A percentile compares a stretch with the other conserved stretches of the same genome.
Conservation (phyloP, 2,797 vertebrate genomes). For the Cottoperca gobio region DNA sequence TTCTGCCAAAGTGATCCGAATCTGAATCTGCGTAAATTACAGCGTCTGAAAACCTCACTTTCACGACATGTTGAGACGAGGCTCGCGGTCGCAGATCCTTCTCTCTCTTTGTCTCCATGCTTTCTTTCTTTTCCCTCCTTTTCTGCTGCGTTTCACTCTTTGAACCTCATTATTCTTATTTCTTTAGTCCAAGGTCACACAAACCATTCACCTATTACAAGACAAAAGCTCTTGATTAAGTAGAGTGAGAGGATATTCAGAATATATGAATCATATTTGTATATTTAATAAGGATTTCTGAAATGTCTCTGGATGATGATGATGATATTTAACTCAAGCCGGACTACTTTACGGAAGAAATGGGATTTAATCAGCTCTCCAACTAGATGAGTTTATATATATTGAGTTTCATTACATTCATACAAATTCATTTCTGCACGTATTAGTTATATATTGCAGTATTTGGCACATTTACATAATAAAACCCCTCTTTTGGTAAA, state of each 20-base stretch:
- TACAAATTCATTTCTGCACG: not conserved
- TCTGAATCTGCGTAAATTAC: conserved; percentile 74
- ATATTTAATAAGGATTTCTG: not conserved
- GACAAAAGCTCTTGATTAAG: too few relatives aligned
- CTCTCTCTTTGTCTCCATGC: conserved; percentile 1
- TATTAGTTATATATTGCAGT: not conserved
- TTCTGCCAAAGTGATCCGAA: conserved; percentile 71
- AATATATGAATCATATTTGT: not conserved
- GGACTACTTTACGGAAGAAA: not conserved
- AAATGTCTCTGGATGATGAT: not conserved
- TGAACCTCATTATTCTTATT: not conserved
- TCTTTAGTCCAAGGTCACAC: not conserved
- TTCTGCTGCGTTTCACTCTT: not conserved
- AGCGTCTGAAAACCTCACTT: conserved; percentile 73
- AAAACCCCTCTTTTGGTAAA: not conserved
- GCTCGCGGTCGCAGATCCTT: conserved; percentile 34
- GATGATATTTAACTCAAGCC: not conserved
- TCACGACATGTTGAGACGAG: conserved; percentile 71
- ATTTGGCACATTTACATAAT: not conserved
- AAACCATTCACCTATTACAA: not conserved
- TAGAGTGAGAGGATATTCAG: not conserved
- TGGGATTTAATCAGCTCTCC: not conserved
- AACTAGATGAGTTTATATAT: too few relatives aligned
- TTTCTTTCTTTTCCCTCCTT: conserved; percentile 20
- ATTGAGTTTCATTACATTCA: too few relatives aligned